Percentiles rank a stretch among this genome's conserved stretches.
Evolutionary conservation across 2,888 invertebrate genomes (phyloP).

Genomic region (Polietes domitor): DNA sequence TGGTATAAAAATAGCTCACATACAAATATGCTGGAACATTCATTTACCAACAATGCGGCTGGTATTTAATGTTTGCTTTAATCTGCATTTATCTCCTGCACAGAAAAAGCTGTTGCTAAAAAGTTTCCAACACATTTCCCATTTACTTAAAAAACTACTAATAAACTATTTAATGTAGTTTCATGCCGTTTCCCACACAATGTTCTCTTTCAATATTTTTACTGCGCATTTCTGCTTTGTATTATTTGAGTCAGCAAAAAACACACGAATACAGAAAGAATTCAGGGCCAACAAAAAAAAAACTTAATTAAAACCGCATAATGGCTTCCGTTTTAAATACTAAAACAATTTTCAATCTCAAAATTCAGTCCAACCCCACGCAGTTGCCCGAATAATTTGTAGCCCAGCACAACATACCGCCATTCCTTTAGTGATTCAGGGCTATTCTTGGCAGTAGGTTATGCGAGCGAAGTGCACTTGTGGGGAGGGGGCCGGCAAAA

Average conservation of each 20-base stretch:
- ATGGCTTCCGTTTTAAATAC: conserved; percentile 49
- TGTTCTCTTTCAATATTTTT: conserved; percentile 8
- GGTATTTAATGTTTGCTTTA: background rate
- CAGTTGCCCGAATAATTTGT: background rate
- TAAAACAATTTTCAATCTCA: conserved; percentile 23
- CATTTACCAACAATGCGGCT: too few species aligned
- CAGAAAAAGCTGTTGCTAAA: background rate
- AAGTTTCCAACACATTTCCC: background rate
- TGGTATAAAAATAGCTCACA: too few species aligned
- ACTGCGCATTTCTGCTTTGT: background rate
- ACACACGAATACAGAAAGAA: background rate
- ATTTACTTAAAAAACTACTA: background rate
- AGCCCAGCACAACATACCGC: background rate
- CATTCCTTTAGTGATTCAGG: too few species aligned
- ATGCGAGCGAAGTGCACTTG: too few species aligned
- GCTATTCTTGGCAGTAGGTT: too few species aligned
- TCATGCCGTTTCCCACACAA: background rate
- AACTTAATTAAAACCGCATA: conserved; percentile 48
- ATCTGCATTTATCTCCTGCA: background rate
- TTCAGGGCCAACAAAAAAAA: background rate
- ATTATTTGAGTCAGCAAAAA: background rate
- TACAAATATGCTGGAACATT: background rate
- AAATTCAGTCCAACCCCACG: background rate
- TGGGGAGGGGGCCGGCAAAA: too few species aligned
- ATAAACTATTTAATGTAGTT: conserved; percentile 13